phyloP scores from a whole-genome alignment of 1,140 invertebrate species.

The Littorina saxatilis region DNA sequence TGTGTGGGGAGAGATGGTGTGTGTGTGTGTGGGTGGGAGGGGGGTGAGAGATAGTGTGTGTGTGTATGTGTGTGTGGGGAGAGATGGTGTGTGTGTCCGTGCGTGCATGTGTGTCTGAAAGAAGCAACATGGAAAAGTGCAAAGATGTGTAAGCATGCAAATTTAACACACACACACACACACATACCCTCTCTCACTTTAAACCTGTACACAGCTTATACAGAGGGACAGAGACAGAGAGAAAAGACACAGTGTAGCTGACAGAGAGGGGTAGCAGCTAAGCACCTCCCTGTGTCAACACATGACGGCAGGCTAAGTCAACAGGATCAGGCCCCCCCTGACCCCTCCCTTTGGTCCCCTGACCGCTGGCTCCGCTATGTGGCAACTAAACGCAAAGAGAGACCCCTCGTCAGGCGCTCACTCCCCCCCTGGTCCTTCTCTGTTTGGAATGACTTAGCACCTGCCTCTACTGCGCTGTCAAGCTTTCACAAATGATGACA shows the following conservation, averaged over 20 bases:
- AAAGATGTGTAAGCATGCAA: too few species aligned
- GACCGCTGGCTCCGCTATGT: background rate
- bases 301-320: background rate
- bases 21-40: too few species aligned
- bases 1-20: too few species aligned
- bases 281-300: constrained; percentile 4
- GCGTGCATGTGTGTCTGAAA: too few species aligned
- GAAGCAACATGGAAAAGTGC: too few species aligned
- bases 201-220: too few species aligned
- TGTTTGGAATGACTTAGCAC: background rate
- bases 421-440: background rate
- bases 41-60: too few species aligned
- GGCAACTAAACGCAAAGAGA: background rate
- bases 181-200: too few species aligned
- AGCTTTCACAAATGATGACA: background rate
- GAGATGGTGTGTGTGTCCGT: too few species aligned
- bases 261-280: background rate
- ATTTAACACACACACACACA: too few species aligned
- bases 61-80: too few species aligned
- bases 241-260: background rate
- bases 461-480: background rate
- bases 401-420: background rate
- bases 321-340: background rate
- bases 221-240: constrained; percentile 1
- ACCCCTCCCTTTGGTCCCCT: background rate